phyloP scores from a whole-genome alignment of 1,140 invertebrate species.

The Halotydeus destructor region DNA sequence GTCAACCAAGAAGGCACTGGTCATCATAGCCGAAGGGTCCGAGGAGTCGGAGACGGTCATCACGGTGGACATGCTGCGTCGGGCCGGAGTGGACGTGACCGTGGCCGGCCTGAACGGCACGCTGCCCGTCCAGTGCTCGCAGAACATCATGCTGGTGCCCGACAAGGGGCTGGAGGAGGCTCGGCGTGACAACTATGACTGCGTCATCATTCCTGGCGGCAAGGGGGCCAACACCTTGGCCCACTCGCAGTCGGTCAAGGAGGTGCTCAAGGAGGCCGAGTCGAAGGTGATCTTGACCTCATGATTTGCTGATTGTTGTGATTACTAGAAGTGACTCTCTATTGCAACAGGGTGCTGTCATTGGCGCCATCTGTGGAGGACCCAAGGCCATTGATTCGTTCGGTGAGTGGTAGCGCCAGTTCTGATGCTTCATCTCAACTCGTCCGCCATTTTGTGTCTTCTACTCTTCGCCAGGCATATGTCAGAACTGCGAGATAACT shows the following conservation, averaged over 20 bases:
- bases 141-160: conserved; percentile 53
- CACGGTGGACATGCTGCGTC: conserved; percentile 62
- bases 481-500: conserved; percentile 53
- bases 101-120: conserved; percentile 51
- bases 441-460: too few relatives aligned
- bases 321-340: too few relatives aligned
- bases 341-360: too few relatives aligned
- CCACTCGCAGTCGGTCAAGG: too few relatives aligned
- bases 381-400: too few relatives aligned
- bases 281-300: too few relatives aligned
- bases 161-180: conserved; percentile 44
- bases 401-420: too few relatives aligned
- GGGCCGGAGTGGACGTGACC: conserved; percentile 67
- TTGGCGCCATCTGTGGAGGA: too few relatives aligned
- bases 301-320: too few relatives aligned
- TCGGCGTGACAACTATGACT: conserved; percentile 33
- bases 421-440: too few relatives aligned
- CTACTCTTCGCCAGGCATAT: too few relatives aligned
- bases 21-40: conserved; percentile 59
- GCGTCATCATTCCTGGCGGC: conserved; percentile 75
- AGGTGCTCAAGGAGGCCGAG: too few relatives aligned
- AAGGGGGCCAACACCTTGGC: conserved; percentile 46
- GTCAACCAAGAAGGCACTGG: conserved; percentile 40
- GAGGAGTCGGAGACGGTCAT: conserved; percentile 93
- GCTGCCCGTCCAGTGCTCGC: conserved; percentile 47